These are phyloP conservation scores for Acrobasis consociella DNA, from an alignment of 2,888 invertebrate genomes.

Conservation along the genomic window DNA sequence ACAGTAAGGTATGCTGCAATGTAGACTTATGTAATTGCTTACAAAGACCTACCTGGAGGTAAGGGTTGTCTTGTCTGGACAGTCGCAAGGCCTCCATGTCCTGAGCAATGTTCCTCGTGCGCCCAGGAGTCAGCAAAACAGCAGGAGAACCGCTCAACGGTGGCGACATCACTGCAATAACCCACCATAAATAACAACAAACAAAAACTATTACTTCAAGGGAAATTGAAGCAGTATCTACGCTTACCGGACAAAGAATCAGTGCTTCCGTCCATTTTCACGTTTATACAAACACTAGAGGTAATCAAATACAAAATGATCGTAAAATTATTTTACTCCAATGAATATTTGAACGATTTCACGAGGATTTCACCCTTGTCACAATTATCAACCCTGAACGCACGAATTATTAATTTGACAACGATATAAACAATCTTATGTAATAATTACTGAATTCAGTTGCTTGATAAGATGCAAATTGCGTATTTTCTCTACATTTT, in stretches of 20 bases:
- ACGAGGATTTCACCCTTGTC: neutral
- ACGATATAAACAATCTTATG: neutral
- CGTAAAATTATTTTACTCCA: constrained; percentile 2
- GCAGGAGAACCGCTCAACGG: constrained; percentile 75
- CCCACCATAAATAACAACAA: constrained; percentile 32
- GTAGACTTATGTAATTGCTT: constrained; percentile 18
- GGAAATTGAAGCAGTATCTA: constrained; percentile 23
- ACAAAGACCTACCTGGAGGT: constrained; percentile 84
- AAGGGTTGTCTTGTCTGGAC: constrained; percentile 93
- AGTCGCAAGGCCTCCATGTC: constrained; percentile 92
- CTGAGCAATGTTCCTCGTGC: constrained; percentile 90
- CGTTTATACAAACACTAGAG: constrained; percentile 29
- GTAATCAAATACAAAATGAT: constrained; percentile 13
- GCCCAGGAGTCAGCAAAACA: constrained; percentile 87
- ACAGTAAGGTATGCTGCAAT: constrained; percentile 1
- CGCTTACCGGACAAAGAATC: constrained; percentile 70
- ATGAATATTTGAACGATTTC: constrained; percentile 15
- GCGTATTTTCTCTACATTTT: constrained; percentile 21
- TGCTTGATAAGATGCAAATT: neutral
- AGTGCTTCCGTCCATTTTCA: constrained; percentile 69
- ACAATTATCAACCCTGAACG: neutral
- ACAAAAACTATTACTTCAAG: constrained; percentile 23
- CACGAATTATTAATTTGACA: neutral
- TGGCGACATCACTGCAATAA: constrained; percentile 59
- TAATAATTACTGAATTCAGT: neutral